Evolutionary conservation across 53 echinoderm and acorn worm genomes (phyloP).

Genomic region (Temnopleurus reevesii): DNA sequence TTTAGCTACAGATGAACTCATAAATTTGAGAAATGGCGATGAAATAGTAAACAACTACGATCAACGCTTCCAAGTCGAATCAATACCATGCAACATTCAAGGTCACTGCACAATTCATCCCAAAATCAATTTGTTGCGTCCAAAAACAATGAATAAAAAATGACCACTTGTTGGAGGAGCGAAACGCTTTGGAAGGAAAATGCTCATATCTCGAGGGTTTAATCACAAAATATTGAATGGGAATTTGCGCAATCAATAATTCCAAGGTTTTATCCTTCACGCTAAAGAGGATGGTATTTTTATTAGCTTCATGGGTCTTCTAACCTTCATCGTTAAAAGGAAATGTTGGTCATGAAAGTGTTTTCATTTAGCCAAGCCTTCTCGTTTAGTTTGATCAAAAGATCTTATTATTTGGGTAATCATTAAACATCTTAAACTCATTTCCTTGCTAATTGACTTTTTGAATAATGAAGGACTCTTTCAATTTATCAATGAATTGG

Average conservation of each 20-base stretch:
- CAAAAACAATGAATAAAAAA: neutral
- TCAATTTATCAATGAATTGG: no score
- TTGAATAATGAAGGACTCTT: no score
- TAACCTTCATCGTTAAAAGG: no score
- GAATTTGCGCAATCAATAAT: neutral
- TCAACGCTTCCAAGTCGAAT: neutral
- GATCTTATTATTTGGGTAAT: no score
- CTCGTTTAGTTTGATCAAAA: no score
- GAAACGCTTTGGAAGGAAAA: no score
- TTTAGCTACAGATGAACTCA: neutral
- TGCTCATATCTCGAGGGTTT: neutral
- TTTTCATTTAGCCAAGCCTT: no score
- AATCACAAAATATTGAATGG: neutral
- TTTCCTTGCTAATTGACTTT: no score
- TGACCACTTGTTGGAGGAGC: neutral
- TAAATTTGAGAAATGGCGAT: neutral
- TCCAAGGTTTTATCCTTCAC: neutral
- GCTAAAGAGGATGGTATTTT: no score
- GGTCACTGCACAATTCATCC: neutral
- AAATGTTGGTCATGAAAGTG: no score
- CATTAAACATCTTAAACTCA: no score
- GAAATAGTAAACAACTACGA: neutral
- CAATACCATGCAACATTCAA: conserved; percentile 11
- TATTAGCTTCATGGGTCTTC: no score
- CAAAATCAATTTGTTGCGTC: neutral